A percentile compares a stretch with the other conserved stretches of the same genome.
phyloP scores from a whole-genome alignment of 2,113 vertebrate species.

The Hypanus sabinus region DNA sequence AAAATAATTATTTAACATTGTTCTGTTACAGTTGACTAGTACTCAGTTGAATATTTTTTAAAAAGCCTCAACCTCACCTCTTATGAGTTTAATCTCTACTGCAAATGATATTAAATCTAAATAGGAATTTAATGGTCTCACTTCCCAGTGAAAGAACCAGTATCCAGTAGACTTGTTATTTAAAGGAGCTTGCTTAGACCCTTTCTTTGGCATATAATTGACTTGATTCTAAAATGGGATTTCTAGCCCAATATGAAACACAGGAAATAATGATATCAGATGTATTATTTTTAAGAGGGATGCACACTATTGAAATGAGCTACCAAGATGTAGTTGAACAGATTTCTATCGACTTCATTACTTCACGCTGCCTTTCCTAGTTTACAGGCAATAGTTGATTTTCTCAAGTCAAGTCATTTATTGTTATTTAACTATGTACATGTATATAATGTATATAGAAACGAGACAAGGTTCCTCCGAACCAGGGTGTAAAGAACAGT shows the following conservation, averaged over 20 bases:
- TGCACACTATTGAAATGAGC: background rate
- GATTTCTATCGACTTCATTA: background rate
- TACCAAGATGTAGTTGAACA: background rate
- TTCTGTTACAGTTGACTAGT: background rate
- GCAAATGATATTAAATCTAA: too few species aligned
- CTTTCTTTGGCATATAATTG: background rate
- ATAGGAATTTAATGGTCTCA: background rate
- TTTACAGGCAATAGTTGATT: background rate
- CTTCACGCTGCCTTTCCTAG: background rate
- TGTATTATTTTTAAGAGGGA: background rate
- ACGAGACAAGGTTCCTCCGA: too few species aligned
- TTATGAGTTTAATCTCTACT: background rate
- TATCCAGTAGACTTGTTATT: background rate
- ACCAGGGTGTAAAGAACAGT: too few species aligned
- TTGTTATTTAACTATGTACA: too few species aligned
- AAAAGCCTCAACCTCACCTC: background rate
- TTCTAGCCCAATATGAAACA: background rate
- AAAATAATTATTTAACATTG: background rate
- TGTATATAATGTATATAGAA: too few species aligned
- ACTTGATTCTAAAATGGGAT: constrained; percentile 12
- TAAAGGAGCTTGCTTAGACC: constrained; percentile 3
- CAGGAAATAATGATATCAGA: background rate
- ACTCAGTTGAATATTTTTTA: background rate
- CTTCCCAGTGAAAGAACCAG: background rate
- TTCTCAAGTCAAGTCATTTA: background rate